These are phyloP conservation scores for Drosophila setifemur DNA, from an alignment of 1,140 invertebrate genomes.

Conservation along the genomic window DNA sequence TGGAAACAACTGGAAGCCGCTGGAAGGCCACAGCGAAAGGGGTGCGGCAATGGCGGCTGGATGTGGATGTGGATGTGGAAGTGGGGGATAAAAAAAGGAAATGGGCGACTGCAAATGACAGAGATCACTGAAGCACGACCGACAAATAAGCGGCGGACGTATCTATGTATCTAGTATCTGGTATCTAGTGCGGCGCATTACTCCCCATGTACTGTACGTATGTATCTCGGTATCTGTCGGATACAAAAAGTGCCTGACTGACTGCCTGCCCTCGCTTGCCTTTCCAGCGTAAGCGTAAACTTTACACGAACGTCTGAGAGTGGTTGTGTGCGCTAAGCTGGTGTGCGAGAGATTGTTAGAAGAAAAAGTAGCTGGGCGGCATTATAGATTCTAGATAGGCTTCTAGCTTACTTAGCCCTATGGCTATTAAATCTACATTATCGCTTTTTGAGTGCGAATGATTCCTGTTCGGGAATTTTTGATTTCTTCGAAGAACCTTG, in stretches of 20 bases:
- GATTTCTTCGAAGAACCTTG: background rate
- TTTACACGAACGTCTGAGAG: too few relatives aligned
- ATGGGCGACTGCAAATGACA: slow-evolving; percentile 78
- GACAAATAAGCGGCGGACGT: slow-evolving; percentile 62
- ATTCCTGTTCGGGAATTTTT: too few relatives aligned
- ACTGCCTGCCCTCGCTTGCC: slow-evolving; percentile 14
- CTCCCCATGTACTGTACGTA: slow-evolving; percentile 29
- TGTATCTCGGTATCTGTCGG: slow-evolving; percentile 26
- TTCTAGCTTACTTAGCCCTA: too few relatives aligned
- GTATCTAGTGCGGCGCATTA: slow-evolving; percentile 48
- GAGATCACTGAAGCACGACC: slow-evolving; percentile 78
- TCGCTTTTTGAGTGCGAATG: too few relatives aligned
- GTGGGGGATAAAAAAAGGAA: slow-evolving; percentile 74
- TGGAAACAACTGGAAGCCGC: slow-evolving; percentile 45
- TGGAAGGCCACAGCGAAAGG: slow-evolving; percentile 25
- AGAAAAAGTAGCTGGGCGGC: background rate
- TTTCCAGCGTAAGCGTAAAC: slow-evolving; percentile 22
- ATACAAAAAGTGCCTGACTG: slow-evolving; percentile 21
- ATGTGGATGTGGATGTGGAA: slow-evolving; percentile 32
- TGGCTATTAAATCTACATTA: too few relatives aligned
- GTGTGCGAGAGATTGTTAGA: slow-evolving; percentile 14
- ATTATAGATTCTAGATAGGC: background rate
- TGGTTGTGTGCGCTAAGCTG: too few relatives aligned
- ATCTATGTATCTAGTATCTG: slow-evolving; percentile 60
- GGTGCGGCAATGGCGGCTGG: slow-evolving; percentile 50